Percentiles rank a stretch among this genome's conserved stretches.
These are phyloP conservation scores for Spinus olivaceus DNA, from an alignment of 2,797 vertebrate genomes.

Conservation along the genomic window DNA sequence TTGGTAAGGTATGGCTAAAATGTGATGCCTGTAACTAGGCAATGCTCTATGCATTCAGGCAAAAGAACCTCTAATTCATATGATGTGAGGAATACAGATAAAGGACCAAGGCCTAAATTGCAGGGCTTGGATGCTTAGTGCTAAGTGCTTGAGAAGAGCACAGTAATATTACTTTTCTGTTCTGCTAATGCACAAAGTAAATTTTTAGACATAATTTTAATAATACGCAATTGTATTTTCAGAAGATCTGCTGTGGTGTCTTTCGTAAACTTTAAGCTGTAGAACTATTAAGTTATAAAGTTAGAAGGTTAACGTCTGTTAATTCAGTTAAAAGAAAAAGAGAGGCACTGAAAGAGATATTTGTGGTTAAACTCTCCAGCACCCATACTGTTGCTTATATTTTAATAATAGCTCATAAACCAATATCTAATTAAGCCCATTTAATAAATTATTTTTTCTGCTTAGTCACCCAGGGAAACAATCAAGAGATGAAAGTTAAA, in stretches of 20 bases:
- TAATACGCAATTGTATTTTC: neutral
- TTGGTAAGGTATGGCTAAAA: neutral
- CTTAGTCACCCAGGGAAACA: conserved; percentile 3
- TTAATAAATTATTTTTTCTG: conserved; percentile 19
- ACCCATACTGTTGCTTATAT: neutral
- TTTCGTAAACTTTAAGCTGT: neutral
- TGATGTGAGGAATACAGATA: neutral
- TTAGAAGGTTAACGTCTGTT: neutral
- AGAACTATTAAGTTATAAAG: neutral
- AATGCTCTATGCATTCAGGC: neutral
- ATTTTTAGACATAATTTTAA: neutral
- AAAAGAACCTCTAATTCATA: neutral
- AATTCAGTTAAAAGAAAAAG: conserved; percentile 29
- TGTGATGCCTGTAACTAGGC: neutral
- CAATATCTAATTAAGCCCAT: conserved; percentile 2
- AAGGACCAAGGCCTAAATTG: neutral
- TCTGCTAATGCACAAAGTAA: neutral
- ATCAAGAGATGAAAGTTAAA: neutral
- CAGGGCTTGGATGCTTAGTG: neutral
- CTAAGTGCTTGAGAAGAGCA: neutral
- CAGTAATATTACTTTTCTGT: neutral
- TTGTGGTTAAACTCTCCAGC: conserved; percentile 19
- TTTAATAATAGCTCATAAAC: neutral
- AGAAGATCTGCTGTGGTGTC: neutral
- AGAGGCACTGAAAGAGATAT: neutral